phyloP scores from a whole-genome alignment of 2,797 vertebrate genomes.

The Enteromius unitaeniatus region DNA sequence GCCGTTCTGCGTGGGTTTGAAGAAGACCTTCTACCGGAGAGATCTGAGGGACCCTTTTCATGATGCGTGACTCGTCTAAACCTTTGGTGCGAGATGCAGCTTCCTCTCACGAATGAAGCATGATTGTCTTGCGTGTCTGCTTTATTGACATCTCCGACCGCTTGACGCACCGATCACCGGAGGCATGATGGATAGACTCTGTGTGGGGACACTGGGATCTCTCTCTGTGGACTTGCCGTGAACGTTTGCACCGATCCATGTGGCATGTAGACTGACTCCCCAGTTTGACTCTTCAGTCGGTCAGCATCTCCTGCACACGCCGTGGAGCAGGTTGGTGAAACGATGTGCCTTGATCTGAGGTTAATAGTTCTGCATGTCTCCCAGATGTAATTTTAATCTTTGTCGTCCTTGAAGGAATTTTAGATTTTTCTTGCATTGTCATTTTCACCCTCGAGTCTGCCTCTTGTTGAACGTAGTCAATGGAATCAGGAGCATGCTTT shows the following conservation, averaged over 20 bases:
- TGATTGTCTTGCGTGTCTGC: conserved; percentile 22
- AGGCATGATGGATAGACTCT: conserved; percentile 70
- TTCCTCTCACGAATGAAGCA: conserved; percentile 33
- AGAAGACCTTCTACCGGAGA: conserved; percentile 71
- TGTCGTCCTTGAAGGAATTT: conserved; percentile 29
- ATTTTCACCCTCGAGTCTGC: conserved; percentile 26
- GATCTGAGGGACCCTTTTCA: conserved; percentile 45
- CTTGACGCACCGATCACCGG: conserved; percentile 63
- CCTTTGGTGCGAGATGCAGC: conserved; percentile 35
- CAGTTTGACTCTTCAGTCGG: conserved; percentile 55
- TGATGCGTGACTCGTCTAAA: conserved; percentile 31
- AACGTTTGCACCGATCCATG: conserved; percentile 65
- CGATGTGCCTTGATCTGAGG: conserved; percentile 67
- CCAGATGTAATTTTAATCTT: conserved; percentile 33
- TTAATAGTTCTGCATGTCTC: conserved; percentile 54
- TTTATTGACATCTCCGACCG: conserved; percentile 59
- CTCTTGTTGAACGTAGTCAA: conserved; percentile 45
- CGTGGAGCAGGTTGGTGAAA: conserved; percentile 59
- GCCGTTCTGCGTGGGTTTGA: conserved; percentile 68
- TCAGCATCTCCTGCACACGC: conserved; percentile 56
- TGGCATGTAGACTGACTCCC: conserved; percentile 55
- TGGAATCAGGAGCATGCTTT: conserved; percentile 33
- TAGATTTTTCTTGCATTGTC: conserved; percentile 10
- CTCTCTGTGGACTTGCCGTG: conserved; percentile 62
- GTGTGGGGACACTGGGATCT: conserved; percentile 60